Conservation (phyloP, 2,113 vertebrate genomes). For the Protomyctophum bolini region DNA sequence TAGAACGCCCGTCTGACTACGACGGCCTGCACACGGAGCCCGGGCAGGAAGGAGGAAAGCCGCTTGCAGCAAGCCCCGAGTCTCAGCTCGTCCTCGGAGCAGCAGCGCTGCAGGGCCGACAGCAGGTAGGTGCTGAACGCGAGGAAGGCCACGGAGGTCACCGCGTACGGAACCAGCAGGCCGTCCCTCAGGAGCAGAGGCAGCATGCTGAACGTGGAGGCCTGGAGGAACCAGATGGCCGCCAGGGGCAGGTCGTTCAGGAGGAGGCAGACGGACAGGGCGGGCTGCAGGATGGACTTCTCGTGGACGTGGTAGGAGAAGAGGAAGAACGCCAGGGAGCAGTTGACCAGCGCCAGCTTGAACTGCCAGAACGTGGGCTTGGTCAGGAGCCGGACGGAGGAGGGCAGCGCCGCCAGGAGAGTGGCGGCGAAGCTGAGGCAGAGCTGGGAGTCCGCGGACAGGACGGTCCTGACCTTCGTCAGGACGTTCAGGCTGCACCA, state of each 20-base stretch:
- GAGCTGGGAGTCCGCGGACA: slow-evolving; percentile 85
- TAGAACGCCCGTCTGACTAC: slow-evolving; percentile 84
- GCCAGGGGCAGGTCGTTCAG: slow-evolving; percentile 90
- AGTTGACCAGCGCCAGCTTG: slow-evolving; percentile 89
- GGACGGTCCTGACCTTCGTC: slow-evolving; percentile 89
- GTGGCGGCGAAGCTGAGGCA: slow-evolving; percentile 90
- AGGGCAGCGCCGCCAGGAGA: slow-evolving; percentile 85
- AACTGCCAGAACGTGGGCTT: slow-evolving; percentile 89
- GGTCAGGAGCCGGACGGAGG: slow-evolving; percentile 84
- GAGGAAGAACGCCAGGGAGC: slow-evolving; percentile 95
- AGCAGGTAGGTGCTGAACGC: slow-evolving; percentile 75
- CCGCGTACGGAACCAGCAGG: slow-evolving; percentile 82
- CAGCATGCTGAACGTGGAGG: slow-evolving; percentile 95
- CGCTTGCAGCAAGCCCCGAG: slow-evolving; percentile 76
- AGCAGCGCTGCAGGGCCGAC: slow-evolving; percentile 81
- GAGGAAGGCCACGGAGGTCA: slow-evolving; percentile 84
- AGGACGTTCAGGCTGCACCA: slow-evolving; percentile 94
- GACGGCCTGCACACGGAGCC: slow-evolving; percentile 66
- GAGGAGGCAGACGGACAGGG: slow-evolving; percentile 92
- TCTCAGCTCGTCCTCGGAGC: slow-evolving; percentile 83
- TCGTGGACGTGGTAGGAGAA: slow-evolving; percentile 99
- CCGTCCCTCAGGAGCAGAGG: slow-evolving; percentile 90
- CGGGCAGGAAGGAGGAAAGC: slow-evolving; percentile 70
- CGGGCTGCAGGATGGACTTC: slow-evolving; percentile 94
- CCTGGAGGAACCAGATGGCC: slow-evolving; percentile 88